Base-by-base conservation (phyloP, 2,113 vertebrate genomes). In the Aspidoscelis tigris region DNA sequence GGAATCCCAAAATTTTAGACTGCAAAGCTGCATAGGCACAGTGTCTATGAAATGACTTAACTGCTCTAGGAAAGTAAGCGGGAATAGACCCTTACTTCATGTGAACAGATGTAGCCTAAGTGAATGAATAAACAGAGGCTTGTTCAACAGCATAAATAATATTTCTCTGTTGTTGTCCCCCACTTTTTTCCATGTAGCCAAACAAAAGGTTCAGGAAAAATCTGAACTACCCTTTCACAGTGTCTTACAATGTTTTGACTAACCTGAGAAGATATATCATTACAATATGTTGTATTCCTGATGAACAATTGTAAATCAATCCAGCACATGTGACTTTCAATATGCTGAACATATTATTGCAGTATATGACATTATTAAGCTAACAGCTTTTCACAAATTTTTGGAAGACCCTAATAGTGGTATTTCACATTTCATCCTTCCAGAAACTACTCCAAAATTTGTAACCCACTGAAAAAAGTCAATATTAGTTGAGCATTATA, bases 231-330 rank as follows among this genome's bases (percentile, higher is more conserved):
- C 65, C 65, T 24, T 66, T 24, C 65, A 21, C 1, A 66, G 47
- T 50, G 47, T 50, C 47, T 50, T 50, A 9, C 47, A 50, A 5
- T 2, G 8, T 50, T 50, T 50, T 50, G 47, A 9, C 47, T 50
- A 50, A 50, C 47, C 8, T 50, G 47, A 33, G 47, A 50, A 9
- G 8, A 5, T 5, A 9, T 50, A 50, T 50, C 8, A 50, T 50
- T 6, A 9, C 47, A 50, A 50, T 50, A 50, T 50, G 47, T 24
- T 84, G 85, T 75, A 88, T 88, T 86, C 44, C 24, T 83, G 81
- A 61, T 86, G 24, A 84, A 83, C 80, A 75, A 90, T 33, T 82
- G 90, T 72, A 80, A 65, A 33, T 47, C 86, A 43, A 20, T 81
- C 21, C 76, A 88, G 76, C 16, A n/a, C 41, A 74, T 76, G 47